A percentile compares a stretch with the other conserved stretches of the same genome.
These are phyloP conservation scores for Sorex maritimensis DNA, from an alignment of 2,797 vertebrate genomes.

Conservation along the genomic window DNA sequence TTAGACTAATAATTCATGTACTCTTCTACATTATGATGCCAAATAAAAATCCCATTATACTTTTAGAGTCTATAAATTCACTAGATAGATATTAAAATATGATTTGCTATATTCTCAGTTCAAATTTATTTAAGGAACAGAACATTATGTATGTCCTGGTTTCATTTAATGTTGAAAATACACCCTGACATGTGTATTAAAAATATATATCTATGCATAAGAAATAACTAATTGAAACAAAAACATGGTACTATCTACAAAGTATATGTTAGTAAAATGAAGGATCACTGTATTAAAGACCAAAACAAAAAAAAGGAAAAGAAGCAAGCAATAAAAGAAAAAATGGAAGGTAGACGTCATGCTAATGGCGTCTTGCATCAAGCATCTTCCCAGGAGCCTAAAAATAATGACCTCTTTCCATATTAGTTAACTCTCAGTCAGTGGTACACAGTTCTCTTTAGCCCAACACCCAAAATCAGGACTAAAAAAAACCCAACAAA, in stretches of 20 bases:
- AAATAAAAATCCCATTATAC: constrained; percentile 65
- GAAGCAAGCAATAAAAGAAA: not conserved
- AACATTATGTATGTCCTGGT: not conserved
- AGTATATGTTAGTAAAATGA: not conserved
- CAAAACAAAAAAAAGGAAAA: not conserved
- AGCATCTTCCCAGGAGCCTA: not conserved
- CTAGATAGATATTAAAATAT: constrained; percentile 54
- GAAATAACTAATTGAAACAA: not conserved
- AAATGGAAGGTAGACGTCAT: not conserved
- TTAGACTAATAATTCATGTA: constrained; percentile 55
- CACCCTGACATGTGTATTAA: not conserved
- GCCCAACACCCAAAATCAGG: not conserved
- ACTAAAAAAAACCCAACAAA: not conserved
- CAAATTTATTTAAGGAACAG: constrained; percentile 13
- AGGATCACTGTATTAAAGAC: not conserved
- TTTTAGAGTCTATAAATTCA: constrained; percentile 58
- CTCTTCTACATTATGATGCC: not conserved
- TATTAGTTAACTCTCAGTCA: not conserved
- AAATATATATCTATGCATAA: constrained; percentile 45
- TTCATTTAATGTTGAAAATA: not conserved
- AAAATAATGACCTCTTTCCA: not conserved
- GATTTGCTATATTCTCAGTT: constrained; percentile 45
- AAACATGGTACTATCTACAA: not conserved
- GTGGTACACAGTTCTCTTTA: not conserved
- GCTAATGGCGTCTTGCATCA: not conserved